Conservation (phyloP, 1,140 invertebrate species). For the Lepidotrigona ventralis region DNA sequence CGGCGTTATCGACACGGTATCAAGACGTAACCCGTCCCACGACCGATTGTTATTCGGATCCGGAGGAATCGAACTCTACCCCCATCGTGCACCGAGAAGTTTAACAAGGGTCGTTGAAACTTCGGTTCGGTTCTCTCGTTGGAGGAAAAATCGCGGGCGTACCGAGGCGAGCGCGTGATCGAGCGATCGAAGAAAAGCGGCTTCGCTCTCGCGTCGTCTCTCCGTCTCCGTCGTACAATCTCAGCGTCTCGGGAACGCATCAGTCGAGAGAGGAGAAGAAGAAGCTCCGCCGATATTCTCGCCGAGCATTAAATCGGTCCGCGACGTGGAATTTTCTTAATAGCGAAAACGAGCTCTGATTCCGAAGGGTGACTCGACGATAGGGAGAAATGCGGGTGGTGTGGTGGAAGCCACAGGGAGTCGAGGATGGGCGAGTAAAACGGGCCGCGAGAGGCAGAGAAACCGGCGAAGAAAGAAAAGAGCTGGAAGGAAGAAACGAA, state of each 20-base stretch:
- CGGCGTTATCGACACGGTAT: background rate
- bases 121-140: slow-evolving; percentile 44
- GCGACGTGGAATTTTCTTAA: slow-evolving; percentile 65
- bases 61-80: slow-evolving; percentile 20
- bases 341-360: slow-evolving; percentile 68
- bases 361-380: slow-evolving; percentile 38
- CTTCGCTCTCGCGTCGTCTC: background rate
- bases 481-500: slow-evolving; percentile 14
- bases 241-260: slow-evolving; percentile 2
- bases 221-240: no score
- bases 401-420: slow-evolving; percentile 8
- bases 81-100: slow-evolving; percentile 8
- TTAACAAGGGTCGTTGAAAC: slow-evolving; percentile 48
- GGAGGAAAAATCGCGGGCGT: slow-evolving; percentile 22
- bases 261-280: background rate
- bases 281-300: slow-evolving; percentile 49
- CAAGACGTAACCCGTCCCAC: slow-evolving; percentile 37
- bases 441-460: slow-evolving; percentile 46
- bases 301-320: slow-evolving; percentile 57
- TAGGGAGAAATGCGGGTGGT: slow-evolving; percentile 15
- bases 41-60: slow-evolving; percentile 38
- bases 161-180: background rate
- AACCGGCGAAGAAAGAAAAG: slow-evolving; percentile 32
- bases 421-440: slow-evolving; percentile 31
- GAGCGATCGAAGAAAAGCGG: slow-evolving; percentile 18